Conservation (phyloP, 2,888 invertebrate species). For the Dermolepida albohirtum region DNA sequence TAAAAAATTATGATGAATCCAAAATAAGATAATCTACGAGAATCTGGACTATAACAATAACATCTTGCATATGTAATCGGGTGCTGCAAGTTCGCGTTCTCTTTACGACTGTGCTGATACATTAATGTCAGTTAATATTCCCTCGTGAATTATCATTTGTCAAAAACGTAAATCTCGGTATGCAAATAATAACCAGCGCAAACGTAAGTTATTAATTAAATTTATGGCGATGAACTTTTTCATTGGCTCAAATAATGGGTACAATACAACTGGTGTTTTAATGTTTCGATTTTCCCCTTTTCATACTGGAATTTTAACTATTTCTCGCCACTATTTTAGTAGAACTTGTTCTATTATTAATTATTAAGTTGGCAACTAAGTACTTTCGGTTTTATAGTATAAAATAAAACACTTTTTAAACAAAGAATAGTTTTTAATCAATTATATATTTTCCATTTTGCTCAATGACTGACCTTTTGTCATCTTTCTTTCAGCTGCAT, state of each 20-base stretch:
- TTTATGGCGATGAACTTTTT: slow-evolving; percentile 21
- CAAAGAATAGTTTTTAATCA: no score
- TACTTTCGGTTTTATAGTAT: no score
- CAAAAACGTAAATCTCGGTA: slow-evolving; percentile 20
- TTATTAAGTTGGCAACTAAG: no score
- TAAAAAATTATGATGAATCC: no score
- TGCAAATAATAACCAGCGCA: slow-evolving; percentile 14
- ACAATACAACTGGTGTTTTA: not conserved
- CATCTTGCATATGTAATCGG: slow-evolving; percentile 1
- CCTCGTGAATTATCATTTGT: slow-evolving; percentile 28
- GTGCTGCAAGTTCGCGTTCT: not conserved
- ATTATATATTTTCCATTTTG: no score
- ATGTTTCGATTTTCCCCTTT: not conserved
- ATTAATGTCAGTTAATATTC: slow-evolving; percentile 32
- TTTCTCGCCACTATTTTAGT: no score
- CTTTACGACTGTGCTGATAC: slow-evolving; percentile 29
- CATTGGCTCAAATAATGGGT: slow-evolving; percentile 12
- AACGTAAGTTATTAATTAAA: slow-evolving; percentile 10
- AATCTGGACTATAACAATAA: slow-evolving; percentile 19
- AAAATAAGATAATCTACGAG: no score
- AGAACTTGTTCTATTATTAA: no score
- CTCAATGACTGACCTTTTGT: no score
- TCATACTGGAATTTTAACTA: not conserved
- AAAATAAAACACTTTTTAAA: no score
- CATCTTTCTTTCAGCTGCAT: no score